phyloP scores from a whole-genome alignment of 2,113 vertebrate genomes.

The Tympanuchus pallidicinctus region DNA sequence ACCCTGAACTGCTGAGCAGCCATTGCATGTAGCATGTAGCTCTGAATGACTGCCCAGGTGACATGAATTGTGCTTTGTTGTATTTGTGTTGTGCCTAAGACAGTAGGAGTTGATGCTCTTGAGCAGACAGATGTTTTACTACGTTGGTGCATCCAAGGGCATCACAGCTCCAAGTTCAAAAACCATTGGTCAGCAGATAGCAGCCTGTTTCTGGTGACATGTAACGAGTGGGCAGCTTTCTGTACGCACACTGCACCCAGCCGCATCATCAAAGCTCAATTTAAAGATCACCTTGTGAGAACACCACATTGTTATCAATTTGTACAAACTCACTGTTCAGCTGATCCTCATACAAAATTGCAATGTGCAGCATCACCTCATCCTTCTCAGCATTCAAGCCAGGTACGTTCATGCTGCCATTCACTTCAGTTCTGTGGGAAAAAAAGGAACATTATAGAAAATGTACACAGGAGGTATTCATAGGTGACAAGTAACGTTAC shows the following conservation, averaged over 20 bases:
- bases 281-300: neutral
- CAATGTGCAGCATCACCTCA: neutral
- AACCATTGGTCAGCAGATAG: neutral
- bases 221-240: neutral
- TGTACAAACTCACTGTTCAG: neutral
- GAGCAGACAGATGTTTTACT: neutral
- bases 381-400: neutral
- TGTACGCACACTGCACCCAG: neutral
- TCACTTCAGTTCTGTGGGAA: neutral
- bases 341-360: neutral
- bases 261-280: neutral
- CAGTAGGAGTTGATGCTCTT: neutral
- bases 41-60: too few species aligned
- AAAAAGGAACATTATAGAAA: neutral
- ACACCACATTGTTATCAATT: neutral
- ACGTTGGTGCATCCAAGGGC: neutral
- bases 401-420: neutral
- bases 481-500: neutral
- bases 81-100: fast-evolving
- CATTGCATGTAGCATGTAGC: neutral
- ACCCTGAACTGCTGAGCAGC: neutral
- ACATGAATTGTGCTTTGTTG: neutral
- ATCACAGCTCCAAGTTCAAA: neutral
- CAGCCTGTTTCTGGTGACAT: neutral
- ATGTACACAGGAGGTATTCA: neutral